Conservation (phyloP, 2,113 vertebrate genomes). For the zebrafish (Danio rerio) region GRCz12tu NC_133176.1:34635001-34635500, state of each 20-base stretch:
- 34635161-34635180: slow-evolving; percentile 44
- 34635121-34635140: slow-evolving; percentile 50
- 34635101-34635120: slow-evolving; percentile 42
- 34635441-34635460: no score
- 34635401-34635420: not conserved
- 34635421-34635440: no score
- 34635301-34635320: not conserved
- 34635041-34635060: not conserved
- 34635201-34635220: slow-evolving; percentile 8
- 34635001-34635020: not conserved
- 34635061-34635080: not conserved
- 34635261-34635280: not conserved
- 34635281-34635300: not conserved
- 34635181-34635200: slow-evolving; percentile 3
- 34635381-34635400: not conserved
- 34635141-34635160: slow-evolving; percentile 34
- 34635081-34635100: slow-evolving; percentile 10
- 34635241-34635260: not conserved
- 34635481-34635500: no score
- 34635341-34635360: not conserved
- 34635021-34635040: not conserved
- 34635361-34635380: not conserved
- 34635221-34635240: slow-evolving; percentile 10
- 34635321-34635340: not conserved
- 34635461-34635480: no score